Percentiles rank a stretch among this genome's conserved stretches.
Conservation (phyloP, 2,113 vertebrate species). For the Perca fluviatilis region DNA sequence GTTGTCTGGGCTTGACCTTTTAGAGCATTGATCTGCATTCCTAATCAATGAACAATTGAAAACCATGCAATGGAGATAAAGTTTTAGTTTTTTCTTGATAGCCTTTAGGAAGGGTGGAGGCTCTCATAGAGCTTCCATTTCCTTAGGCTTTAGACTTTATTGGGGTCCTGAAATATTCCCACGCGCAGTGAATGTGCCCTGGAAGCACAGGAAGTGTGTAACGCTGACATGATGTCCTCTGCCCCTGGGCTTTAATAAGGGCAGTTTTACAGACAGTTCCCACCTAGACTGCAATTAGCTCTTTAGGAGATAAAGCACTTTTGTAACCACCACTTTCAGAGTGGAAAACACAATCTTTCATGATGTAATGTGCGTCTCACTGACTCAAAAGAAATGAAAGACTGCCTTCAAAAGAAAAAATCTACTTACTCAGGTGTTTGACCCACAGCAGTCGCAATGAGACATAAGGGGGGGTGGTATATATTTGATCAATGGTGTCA, state of each 20-base stretch:
- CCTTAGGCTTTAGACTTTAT: slow-evolving; percentile 34
- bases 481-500: not conserved
- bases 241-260: slow-evolving; percentile 51
- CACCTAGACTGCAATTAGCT: slow-evolving; percentile 57
- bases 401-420: not conserved
- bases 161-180: slow-evolving; percentile 35
- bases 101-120: slow-evolving; percentile 26
- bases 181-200: slow-evolving; percentile 31
- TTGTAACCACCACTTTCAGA: slow-evolving; percentile 35
- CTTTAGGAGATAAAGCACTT: slow-evolving; percentile 50
- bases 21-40: slow-evolving; percentile 47
- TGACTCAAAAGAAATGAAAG: slow-evolving; percentile 22
- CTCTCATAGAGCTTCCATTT: not conserved
- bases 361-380: slow-evolving; percentile 14
- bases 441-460: not conserved
- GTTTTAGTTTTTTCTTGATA: not conserved
- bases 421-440: not conserved
- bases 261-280: slow-evolving; percentile 51
- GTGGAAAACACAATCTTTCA: slow-evolving; percentile 36
- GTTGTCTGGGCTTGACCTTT: slow-evolving; percentile 38
- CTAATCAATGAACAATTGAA: slow-evolving; percentile 27
- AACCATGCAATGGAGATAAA: not conserved
- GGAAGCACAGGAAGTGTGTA: slow-evolving; percentile 58
- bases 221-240: slow-evolving; percentile 43
- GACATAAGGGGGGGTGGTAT: not conserved